Evolutionary conservation across 92 coral and sea anemone species (phyloP).

Genomic region (Phenganax marumi): DNA sequence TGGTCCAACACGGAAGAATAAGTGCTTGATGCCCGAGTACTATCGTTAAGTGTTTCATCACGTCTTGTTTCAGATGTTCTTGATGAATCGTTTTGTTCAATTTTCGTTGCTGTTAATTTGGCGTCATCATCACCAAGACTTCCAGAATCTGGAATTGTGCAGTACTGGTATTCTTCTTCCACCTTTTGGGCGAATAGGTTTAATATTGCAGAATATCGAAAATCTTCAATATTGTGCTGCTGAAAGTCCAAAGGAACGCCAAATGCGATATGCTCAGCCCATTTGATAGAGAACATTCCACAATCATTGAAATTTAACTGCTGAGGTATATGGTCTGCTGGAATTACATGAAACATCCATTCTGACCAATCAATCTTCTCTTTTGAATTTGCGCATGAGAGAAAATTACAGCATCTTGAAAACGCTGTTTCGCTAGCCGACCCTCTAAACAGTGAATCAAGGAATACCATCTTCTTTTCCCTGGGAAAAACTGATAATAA

Average conservation of each 20-base stretch:
- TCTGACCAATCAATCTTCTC: slow-evolving; percentile 16
- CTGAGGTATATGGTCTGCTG: slow-evolving; percentile 50
- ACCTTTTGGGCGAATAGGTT: slow-evolving; percentile 12
- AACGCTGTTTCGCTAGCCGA: slow-evolving; percentile 51
- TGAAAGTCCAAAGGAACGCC: slow-evolving; percentile 54
- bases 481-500: slow-evolving; percentile 37
- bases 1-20: background rate
- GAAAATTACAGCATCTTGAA: slow-evolving; percentile 34
- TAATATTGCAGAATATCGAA: slow-evolving; percentile 50
- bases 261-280: slow-evolving; percentile 62
- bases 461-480: slow-evolving; percentile 58
- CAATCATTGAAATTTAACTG: slow-evolving; percentile 56
- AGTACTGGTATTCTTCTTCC: slow-evolving; percentile 4
- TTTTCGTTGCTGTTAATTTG: background rate
- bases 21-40: slow-evolving; percentile 1
- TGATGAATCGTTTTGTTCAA: background rate
- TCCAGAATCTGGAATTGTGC: background rate
- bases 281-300: slow-evolving; percentile 53
- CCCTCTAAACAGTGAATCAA: slow-evolving; percentile 54
- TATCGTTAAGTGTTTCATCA: background rate
- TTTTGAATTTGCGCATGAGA: slow-evolving; percentile 22
- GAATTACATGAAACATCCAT: slow-evolving; percentile 50
- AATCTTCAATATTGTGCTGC: slow-evolving; percentile 47
- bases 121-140: background rate
- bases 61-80: background rate